Evolutionary conservation across 2,888 invertebrate genomes (phyloP).

Genomic region (Galerucella nymphaeae): DNA sequence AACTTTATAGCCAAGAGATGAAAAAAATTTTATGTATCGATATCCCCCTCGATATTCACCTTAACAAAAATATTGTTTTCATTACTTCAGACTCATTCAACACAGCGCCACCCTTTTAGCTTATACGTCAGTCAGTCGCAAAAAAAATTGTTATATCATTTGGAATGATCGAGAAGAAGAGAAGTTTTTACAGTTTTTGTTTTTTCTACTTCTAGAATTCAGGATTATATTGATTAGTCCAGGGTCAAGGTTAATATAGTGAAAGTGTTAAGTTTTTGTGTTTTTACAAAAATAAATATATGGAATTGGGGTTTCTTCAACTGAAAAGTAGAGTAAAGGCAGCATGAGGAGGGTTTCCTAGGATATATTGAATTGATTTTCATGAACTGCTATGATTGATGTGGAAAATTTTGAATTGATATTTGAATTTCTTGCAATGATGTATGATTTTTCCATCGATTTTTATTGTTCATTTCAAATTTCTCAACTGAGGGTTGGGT

Average conservation of each 20-base stretch:
- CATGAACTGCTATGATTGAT: too few relatives aligned
- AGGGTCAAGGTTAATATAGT: neutral
- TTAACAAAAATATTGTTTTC: conserved; percentile 60
- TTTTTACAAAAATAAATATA: neutral
- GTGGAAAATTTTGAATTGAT: too few relatives aligned
- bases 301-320: too few relatives aligned
- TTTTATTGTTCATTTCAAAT: too few relatives aligned
- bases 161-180: conserved; percentile 49
- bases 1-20: too few relatives aligned
- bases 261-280: neutral
- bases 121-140: conserved; percentile 54
- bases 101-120: conserved; percentile 51
- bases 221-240: conserved; percentile 5
- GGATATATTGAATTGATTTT: too few relatives aligned
- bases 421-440: too few relatives aligned
- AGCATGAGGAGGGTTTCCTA: too few relatives aligned
- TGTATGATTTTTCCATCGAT: too few relatives aligned
- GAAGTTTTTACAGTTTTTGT: conserved; percentile 44
- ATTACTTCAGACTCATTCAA: conserved; percentile 67
- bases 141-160: conserved; percentile 53
- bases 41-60: neutral
- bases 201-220: conserved; percentile 37
- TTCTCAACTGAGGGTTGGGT: too few relatives aligned
- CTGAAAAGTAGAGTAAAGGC: too few relatives aligned
- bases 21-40: neutral